A percentile compares a stretch with the other conserved stretches of the same genome.
These are phyloP conservation scores for Aphidius ervi DNA, from an alignment of 1,140 invertebrate genomes.

Conservation along the genomic window DNA sequence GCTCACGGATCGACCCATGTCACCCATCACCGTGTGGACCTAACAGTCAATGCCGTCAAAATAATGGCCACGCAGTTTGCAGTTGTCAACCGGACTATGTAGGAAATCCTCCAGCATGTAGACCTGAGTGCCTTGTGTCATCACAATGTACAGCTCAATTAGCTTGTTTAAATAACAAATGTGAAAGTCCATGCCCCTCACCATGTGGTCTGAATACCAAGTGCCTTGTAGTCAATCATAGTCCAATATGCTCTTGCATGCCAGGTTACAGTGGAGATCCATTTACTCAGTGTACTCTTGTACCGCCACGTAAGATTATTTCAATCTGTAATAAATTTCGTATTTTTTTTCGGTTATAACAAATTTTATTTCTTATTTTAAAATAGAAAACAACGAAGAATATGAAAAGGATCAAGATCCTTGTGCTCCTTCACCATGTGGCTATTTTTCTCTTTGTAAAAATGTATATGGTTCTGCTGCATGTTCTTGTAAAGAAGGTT, in stretches of 20 bases:
- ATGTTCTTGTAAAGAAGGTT: constrained; percentile 45
- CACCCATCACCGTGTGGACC: constrained; percentile 56
- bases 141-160: constrained; percentile 49
- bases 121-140: constrained; percentile 53
- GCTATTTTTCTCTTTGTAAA: constrained; percentile 50
- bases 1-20: constrained; percentile 50
- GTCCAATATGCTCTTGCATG: constrained; percentile 57
- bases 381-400: constrained; percentile 10
- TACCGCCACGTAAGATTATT: constrained; percentile 46
- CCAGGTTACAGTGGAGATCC: constrained; percentile 57
- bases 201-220: constrained; percentile 51
- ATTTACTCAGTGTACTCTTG: constrained; percentile 52
- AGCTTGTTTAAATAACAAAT: constrained; percentile 55
- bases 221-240: constrained; percentile 58
- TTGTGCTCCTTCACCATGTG: constrained; percentile 56
- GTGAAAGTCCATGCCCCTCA: constrained; percentile 55
- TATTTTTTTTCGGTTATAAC: not conserved
- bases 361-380: not conserved
- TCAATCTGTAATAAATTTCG: not conserved
- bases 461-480: constrained; percentile 34
- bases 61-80: constrained; percentile 53
- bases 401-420: constrained; percentile 35
- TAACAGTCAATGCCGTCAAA: constrained; percentile 54
- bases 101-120: constrained; percentile 54
- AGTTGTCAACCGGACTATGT: constrained; percentile 52